Base-by-base conservation (phyloP, 2,113 vertebrate species). In the Austrofundulus limnaeus region DNA sequence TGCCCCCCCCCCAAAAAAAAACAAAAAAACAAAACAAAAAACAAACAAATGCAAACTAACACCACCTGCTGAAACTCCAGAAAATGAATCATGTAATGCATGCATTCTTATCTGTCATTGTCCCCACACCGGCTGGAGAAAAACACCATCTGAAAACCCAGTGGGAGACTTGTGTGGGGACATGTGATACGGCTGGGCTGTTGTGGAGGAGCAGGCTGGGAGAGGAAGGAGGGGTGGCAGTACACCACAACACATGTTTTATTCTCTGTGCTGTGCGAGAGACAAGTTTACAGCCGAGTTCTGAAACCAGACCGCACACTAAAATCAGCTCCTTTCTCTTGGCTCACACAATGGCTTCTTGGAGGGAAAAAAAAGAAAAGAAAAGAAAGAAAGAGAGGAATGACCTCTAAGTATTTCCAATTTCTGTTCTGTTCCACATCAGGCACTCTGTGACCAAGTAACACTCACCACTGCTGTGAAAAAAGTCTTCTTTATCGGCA, bases 41-140 rank as follows among this genome's bases (percentile, higher is more conserved):
- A n/a, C n/a, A 61, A 84, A 85, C 77, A 77, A 87, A 88, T 57
- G 66, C 47, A 34, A 24, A 82, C 74, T 74, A 43, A 64, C 76
- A 75, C 77, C 82, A 89, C 81, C 85, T 87, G 77, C 81, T 61
- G 73, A 70, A 81, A 78, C 64, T 66, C 75, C 60, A 70, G 75
- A 84, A n/a, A 85, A 88, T 85, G 68, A 88, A 81, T 88, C 80
- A 80, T 71, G 75, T 72, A 86, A 83, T 84, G 68, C 75, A 70
- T 64, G 68, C 81, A 59, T 84, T 75, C 80, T 77, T 80, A 76
- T 86, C 73, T 61, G 74, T 84, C 84, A 73, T 61, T 83, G 78
- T 85, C n/a, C 77, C 82, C 72, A 37, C 47, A 16, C 66, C 17
- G 49, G 72, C 66, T 42, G 49, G 5, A 65, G 75, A 79, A 71